A percentile compares a stretch with the other conserved stretches of the same genome.
These are phyloP conservation scores for Brassicogethes aeneus DNA, from an alignment of 2,888 invertebrate genomes.

Conservation along the genomic window DNA sequence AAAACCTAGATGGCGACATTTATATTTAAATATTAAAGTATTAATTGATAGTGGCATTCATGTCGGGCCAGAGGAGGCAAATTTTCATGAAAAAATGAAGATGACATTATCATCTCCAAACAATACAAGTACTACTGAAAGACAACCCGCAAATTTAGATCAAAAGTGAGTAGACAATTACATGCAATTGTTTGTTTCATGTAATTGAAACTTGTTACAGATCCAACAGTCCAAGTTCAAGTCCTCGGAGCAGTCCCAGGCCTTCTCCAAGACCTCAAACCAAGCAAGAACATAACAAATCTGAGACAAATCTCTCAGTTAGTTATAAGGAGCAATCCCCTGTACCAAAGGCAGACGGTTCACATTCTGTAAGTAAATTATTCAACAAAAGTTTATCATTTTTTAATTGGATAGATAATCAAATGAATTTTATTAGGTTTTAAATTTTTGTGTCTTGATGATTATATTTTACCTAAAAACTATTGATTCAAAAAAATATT, in stretches of 20 bases:
- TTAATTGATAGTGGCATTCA: constrained; percentile 7
- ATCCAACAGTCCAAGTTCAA: constrained; percentile 37
- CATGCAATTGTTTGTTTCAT: not conserved
- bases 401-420: not conserved
- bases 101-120: constrained; percentile 23
- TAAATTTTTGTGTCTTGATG: no score
- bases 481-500: no score
- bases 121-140: constrained; percentile 18
- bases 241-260: constrained; percentile 44
- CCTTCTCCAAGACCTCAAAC: constrained; percentile 43
- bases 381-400: constrained; percentile 1
- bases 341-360: constrained; percentile 24
- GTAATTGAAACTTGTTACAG: constrained; percentile 16
- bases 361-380: constrained; percentile 27
- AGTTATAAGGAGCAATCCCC: constrained; percentile 21
- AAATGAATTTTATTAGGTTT: no score
- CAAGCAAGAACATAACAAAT: constrained; percentile 33
- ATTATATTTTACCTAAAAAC: no score
- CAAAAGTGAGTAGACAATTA: constrained; percentile 9
- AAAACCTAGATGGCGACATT: not conserved
- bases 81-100: constrained; percentile 19
- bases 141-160: constrained; percentile 12
- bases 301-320: constrained; percentile 27
- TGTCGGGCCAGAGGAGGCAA: constrained; percentile 9
- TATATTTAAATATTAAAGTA: not conserved